Percentiles rank a stretch among this genome's conserved stretches.
Conservation (phyloP, 1,140 invertebrate species). For the Leptonema lineaticorne region DNA sequence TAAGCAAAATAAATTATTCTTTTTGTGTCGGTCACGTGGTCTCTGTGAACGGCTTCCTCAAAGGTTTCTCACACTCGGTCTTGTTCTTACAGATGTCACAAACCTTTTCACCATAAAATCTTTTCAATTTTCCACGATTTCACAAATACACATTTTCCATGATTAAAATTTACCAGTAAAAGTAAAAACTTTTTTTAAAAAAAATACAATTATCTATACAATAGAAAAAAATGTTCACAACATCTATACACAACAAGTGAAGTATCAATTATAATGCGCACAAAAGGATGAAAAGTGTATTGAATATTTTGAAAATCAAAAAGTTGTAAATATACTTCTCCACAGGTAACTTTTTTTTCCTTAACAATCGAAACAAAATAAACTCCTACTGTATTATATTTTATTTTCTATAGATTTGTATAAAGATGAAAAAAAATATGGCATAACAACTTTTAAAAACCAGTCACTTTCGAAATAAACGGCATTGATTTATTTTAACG, state of each 20-base stretch:
- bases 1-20: too few relatives aligned
- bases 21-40: conserved; percentile 27
- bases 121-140: too few relatives aligned
- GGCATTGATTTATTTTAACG: too few relatives aligned
- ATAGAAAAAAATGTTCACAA: conserved; percentile 2
- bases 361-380: background rate
- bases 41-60: conserved; percentile 28
- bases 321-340: conserved; percentile 27
- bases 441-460: too few relatives aligned
- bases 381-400: too few relatives aligned
- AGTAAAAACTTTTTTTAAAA: background rate
- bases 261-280: conserved; percentile 19
- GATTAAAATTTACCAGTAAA: too few relatives aligned
- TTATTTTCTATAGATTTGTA: too few relatives aligned
- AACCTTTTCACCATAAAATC: background rate
- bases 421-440: too few relatives aligned
- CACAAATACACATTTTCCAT: background rate
- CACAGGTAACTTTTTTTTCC: conserved; percentile 18
- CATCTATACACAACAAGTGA: conserved; percentile 10
- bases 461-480: too few relatives aligned
- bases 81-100: conserved; percentile 11
- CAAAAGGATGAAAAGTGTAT: conserved; percentile 33
- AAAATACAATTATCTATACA: background rate
- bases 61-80: conserved; percentile 37
- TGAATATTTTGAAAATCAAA: conserved; percentile 39